Evolutionary conservation across 2,797 vertebrate species (phyloP).

Genomic region (Sarcophilus harrisii): DNA sequence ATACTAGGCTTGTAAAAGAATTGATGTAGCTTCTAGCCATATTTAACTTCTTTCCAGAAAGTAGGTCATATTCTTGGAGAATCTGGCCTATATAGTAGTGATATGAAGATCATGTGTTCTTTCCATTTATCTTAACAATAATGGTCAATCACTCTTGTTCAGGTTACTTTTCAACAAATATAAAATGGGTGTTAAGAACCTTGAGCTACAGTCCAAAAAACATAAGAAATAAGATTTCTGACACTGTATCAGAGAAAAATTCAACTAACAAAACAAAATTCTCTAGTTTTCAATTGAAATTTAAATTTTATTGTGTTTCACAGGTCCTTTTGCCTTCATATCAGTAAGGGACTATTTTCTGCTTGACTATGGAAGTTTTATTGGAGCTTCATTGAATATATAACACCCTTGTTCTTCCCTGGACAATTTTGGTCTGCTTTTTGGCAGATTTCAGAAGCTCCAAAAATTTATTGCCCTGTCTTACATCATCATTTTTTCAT

Average conservation of each 20-base stretch:
- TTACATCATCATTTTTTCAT: constrained; percentile 75
- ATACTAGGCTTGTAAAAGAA: background rate
- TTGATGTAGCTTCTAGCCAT: background rate
- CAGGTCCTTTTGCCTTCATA: constrained; percentile 10
- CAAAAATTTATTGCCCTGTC: constrained; percentile 67
- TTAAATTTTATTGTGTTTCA: constrained; percentile 70
- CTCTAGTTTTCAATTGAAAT: constrained; percentile 60
- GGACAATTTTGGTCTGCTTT: constrained; percentile 62
- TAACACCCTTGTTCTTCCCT: constrained; percentile 53
- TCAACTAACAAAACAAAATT: constrained; percentile 53
- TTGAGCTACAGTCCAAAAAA: background rate
- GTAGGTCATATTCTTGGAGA: background rate
- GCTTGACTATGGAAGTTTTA: constrained; percentile 67
- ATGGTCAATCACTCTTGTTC: background rate
- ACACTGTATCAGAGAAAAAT: constrained; percentile 10
- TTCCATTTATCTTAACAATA: background rate
- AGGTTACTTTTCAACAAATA: background rate
- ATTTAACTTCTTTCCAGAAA: background rate
- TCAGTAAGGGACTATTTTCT: constrained; percentile 76
- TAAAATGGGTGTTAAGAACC: background rate
- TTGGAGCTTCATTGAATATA: constrained; percentile 56
- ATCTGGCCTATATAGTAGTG: background rate
- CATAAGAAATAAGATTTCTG: constrained; percentile 59
- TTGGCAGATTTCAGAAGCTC: constrained; percentile 71
- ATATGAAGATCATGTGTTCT: background rate